Evolutionary conservation across 2,888 invertebrate species (phyloP), one percentile per base, ranked within the genome.

Genomic region (Sericinus montela): DNA sequence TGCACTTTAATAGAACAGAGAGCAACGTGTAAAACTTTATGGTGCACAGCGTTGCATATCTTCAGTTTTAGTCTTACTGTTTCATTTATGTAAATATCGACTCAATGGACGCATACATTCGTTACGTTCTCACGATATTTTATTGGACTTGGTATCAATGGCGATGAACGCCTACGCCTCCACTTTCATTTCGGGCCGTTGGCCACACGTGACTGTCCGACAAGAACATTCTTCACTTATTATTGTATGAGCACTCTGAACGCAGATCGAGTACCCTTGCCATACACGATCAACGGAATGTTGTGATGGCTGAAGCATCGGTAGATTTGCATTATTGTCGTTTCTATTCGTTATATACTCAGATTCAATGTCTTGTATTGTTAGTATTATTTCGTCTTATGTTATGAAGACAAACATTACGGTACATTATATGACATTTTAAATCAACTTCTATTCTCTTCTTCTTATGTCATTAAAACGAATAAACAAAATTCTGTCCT

Each of bases 181-280:
- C 80, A 83, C 86, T 85, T 80, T 78, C 82, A 70, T 80, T 79
- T 84, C 75, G 75, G 70, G 71, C 80, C 77, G 67, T 59, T 72
- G 59, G 63, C 57, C 75, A 75, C 76, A 80, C 78, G 78, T 82
- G 80, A 80, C 77, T 72, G 65, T 19, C 65, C 65, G 67, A 69
- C 72, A 68, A 70, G 69, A 74, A 67, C 67, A 73, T 74, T 78
- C 76, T 78, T 77, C 67, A 74, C 61, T 59, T 65, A 62, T 66
- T 30, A 60, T 62, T 60, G 55, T 63, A 60, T 59, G 59, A 63
- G 53, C 63, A 65, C 62, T 69, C 54, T 51, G 61, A 65, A 62
- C 65, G 60, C 57, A 67, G 69, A 72, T 75, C 65, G 70, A 77
- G 71, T 66, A 63, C 68, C 66, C 64, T 68, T 59, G 58, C 57